phyloP scores from a whole-genome alignment of 2,113 vertebrate species.

The Macaca fascicularis region T2T-MFA8v1.1 NC_088389.1:38725001-38725500 shows the following conservation, averaged over 20 bases:
- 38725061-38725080: neutral
- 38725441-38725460: neutral
- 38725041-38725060: neutral
- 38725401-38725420: neutral
- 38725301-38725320: neutral
- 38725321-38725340: neutral
- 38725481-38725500: neutral
- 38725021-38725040: neutral
- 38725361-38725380: neutral
- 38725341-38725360: neutral
- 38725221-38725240: neutral
- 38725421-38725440: neutral
- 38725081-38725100: too few species aligned
- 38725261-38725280: neutral
- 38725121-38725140: neutral
- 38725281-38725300: neutral
- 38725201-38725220: neutral
- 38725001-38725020: neutral
- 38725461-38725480: neutral
- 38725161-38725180: rapidly evolving
- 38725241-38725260: neutral
- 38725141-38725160: neutral
- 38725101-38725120: neutral
- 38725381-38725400: neutral
- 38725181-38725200: rapidly evolving